phyloP scores from a whole-genome alignment of 1,140 invertebrate genomes.

The Sitodiplosis mosellana region DNA sequence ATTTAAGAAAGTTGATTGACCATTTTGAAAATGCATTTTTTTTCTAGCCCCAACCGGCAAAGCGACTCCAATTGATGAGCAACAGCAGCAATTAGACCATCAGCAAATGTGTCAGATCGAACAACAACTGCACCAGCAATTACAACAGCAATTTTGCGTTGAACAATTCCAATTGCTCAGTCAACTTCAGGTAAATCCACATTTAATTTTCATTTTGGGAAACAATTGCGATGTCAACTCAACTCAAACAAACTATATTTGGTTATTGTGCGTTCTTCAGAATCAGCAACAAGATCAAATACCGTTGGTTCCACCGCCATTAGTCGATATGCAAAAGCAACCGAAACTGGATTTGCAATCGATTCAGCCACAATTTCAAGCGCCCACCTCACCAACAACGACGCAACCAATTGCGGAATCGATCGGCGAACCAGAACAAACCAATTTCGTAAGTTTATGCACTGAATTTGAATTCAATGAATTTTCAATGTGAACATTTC shows the following conservation, averaged over 20 bases:
- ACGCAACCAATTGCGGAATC: not conserved
- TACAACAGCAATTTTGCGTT: slow-evolving; percentile 4
- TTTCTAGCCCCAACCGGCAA: not conserved
- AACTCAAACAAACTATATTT: no score
- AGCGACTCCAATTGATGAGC: not conserved
- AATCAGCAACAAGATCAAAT: slow-evolving; percentile 7
- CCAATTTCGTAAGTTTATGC: no score
- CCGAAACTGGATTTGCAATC: slow-evolving; percentile 1
- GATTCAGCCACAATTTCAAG: not conserved
- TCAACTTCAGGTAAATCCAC: slow-evolving; percentile 3
- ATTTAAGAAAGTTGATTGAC: not conserved
- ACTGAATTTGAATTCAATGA: no score
- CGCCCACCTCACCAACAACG: not conserved
- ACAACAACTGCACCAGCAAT: slow-evolving; percentile 17
- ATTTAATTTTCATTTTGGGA: not conserved
- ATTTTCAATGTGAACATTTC: no score
- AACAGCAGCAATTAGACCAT: slow-evolving; percentile 15
- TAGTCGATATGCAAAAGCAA: no score
- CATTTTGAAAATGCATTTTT: not conserved
- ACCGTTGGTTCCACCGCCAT: not conserved
- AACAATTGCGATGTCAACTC: not conserved
- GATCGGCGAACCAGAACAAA: no score
- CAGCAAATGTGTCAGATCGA: slow-evolving; percentile 14
- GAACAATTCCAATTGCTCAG: slow-evolving; percentile 5
- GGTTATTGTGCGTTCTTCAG: no score